Evolutionary conservation across 2,113 vertebrate genomes (phyloP), one percentile per base, ranked within the genome.

Genomic region (Malurus elegans): DNA sequence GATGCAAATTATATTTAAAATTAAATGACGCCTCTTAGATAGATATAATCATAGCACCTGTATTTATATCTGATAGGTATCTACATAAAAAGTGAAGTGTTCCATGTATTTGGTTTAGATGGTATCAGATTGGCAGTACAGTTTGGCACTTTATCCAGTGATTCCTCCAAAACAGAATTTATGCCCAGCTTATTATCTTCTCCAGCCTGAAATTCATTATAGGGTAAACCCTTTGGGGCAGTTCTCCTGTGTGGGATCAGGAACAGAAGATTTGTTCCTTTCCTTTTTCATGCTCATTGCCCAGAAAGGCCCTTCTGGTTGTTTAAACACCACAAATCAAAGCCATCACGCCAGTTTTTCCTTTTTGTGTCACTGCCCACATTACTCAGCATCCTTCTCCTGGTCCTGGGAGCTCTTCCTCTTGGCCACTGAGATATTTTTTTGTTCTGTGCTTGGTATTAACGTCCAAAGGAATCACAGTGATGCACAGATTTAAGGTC

Each of bases 401-500:
- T 89, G 92, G 72, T 97, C 93, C 95, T 93, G 66, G 90, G 91
- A 96, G 96, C 79, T 93, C 94, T 98, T 97, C 97, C 84, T 97
- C 97, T 96, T 95, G 93, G 94, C 95, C 97, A 95, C 71, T 70
- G 79, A 97, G 85, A 94, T 90, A 95, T 79, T 80, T 92, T 96
- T 83, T 72, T 42, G 58, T 95, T 93, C 93, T 94, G 84, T 67
- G 79, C 93, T 94, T 97, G 96, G 96, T 96, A 96, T 95, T 97
- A 97, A 97, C 98, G 98, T 98, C 97, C 93, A 96, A 80, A 97
- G 89, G 95, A 98, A 98, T 98, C 98, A 98, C 97, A 97, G 94
- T 97, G 97, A 98, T 98, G 96, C 96, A 97, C 97, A 97, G 97
- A 98, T 97, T 97, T 98, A 98, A 99, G 98, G 98, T 98, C 98